phyloP scores from a whole-genome alignment of 1,140 invertebrate species.

The Zelostemma sp. region DNA sequence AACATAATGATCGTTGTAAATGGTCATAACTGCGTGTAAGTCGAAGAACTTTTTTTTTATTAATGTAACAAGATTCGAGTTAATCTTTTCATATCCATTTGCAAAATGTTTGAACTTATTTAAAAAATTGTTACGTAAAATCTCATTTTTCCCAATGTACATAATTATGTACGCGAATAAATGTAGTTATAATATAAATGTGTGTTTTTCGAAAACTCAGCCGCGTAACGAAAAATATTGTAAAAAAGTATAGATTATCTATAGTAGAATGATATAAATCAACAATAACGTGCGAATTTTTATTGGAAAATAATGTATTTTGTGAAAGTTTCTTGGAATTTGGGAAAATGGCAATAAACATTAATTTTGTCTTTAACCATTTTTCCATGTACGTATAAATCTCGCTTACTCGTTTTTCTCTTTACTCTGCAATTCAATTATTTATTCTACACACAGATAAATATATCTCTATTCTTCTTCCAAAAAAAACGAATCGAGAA shows the following conservation, averaged over 20 bases:
- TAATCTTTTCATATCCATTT: background rate
- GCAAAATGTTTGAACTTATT: background rate
- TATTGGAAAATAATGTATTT: too few relatives aligned
- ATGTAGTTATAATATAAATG: slow-evolving; percentile 31
- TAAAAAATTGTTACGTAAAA: slow-evolving; percentile 20
- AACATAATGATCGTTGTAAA: slow-evolving; percentile 2
- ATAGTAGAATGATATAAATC: slow-evolving; percentile 22
- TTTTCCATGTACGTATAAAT: too few relatives aligned
- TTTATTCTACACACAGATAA: slow-evolving; percentile 40
- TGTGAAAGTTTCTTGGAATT: slow-evolving; percentile 5
- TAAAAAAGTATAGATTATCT: slow-evolving; percentile 25
- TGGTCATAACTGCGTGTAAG: background rate
- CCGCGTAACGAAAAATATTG: slow-evolving; percentile 22
- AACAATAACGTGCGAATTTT: too few relatives aligned
- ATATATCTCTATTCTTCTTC: slow-evolving; percentile 48
- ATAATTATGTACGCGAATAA: slow-evolving; percentile 22
- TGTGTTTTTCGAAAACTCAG: slow-evolving; percentile 37
- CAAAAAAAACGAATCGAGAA: slow-evolving; percentile 27
- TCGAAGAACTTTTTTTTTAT: background rate
- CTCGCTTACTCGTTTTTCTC: slow-evolving; percentile 38
- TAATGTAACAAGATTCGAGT: background rate
- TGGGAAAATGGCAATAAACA: slow-evolving; percentile 18
- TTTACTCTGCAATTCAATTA: slow-evolving; percentile 35
- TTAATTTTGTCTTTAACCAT: too few relatives aligned
- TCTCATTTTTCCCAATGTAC: slow-evolving; percentile 17